phyloP scores from a whole-genome alignment of 2,797 vertebrate species.

The Bovichtus diacanthus region DNA sequence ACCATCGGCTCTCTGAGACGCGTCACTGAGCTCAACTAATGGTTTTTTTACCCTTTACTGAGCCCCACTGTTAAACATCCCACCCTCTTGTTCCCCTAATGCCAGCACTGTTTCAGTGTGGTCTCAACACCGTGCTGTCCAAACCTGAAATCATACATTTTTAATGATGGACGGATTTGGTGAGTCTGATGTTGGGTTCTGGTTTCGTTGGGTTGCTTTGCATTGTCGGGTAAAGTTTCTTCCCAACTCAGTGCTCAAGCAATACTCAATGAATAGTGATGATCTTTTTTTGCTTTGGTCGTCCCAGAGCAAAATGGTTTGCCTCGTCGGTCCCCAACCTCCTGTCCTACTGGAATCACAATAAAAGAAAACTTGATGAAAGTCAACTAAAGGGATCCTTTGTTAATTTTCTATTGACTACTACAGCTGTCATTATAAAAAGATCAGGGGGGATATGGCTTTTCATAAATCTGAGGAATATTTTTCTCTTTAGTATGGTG shows the following conservation, averaged over 20 bases:
- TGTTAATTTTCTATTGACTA: conserved; percentile 68
- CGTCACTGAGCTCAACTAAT: conserved; percentile 82
- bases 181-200: conserved; percentile 53
- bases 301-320: conserved; percentile 66
- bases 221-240: conserved; percentile 51
- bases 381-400: conserved; percentile 73
- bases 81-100: conserved; percentile 30
- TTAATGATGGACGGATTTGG: conserved; percentile 43
- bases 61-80: conserved; percentile 33
- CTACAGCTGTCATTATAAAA: conserved; percentile 72
- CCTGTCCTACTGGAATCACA: conserved; percentile 76
- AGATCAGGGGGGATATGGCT: conserved; percentile 62
- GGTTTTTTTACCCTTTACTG: conserved; percentile 43
- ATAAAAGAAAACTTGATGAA: conserved; percentile 82
- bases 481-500: conserved; percentile 55
- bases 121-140: conserved; percentile 62
- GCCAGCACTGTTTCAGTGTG: conserved; percentile 55
- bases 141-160: conserved; percentile 57
- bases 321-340: conserved; percentile 62
- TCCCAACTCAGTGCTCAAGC: conserved; percentile 42
- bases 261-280: conserved; percentile 41
- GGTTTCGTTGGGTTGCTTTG: conserved; percentile 55
- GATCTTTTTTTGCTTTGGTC: conserved; percentile 54
- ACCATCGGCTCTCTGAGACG: conserved; percentile 85
- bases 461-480: conserved; percentile 69